Conservation (phyloP, 2,888 invertebrate species). For the Catocala nupta region DNA sequence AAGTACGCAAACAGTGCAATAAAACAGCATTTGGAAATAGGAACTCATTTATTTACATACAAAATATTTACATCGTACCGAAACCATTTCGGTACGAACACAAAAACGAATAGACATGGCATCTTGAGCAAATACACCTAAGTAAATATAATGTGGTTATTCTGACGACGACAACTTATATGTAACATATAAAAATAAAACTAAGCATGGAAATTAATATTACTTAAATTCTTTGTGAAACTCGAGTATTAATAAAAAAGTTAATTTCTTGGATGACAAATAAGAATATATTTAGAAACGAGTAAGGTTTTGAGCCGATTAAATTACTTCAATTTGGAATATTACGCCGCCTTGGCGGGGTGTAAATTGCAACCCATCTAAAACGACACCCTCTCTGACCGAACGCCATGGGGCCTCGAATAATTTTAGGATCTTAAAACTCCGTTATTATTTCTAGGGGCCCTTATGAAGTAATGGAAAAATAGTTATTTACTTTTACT, state of each 20-base stretch:
- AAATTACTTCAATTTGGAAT: slow-evolving; percentile 45
- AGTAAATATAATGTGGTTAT: slow-evolving; percentile 58
- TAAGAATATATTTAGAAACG: slow-evolving; percentile 20
- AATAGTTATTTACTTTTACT: slow-evolving; percentile 2
- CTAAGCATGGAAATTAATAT: slow-evolving; percentile 31
- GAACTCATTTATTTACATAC: slow-evolving; percentile 86
- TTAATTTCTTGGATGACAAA: slow-evolving; percentile 32
- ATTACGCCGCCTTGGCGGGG: slow-evolving; percentile 26
- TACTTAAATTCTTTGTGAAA: slow-evolving; percentile 35
- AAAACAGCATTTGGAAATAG: slow-evolving; percentile 77
- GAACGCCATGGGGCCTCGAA: slow-evolving; percentile 15
- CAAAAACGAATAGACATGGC: slow-evolving; percentile 73
- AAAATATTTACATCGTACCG: slow-evolving; percentile 75
- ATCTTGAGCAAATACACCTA: slow-evolving; percentile 82
- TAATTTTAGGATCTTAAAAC: slow-evolving; percentile 25
- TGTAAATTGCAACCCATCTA: slow-evolving; percentile 46
- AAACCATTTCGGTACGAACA: slow-evolving; percentile 57
- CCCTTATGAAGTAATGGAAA: slow-evolving; percentile 6
- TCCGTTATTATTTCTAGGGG: slow-evolving; percentile 22
- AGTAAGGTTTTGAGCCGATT: slow-evolving; percentile 34
- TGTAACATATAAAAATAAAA: slow-evolving; percentile 33
- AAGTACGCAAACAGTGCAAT: slow-evolving; percentile 50
- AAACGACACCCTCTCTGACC: slow-evolving; percentile 25
- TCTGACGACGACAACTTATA: slow-evolving; percentile 41
- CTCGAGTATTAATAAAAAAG: slow-evolving; percentile 24